These are phyloP conservation scores for Nymphalis urticae DNA, from an alignment of 2,888 invertebrate species.

Conservation along the genomic window DNA sequence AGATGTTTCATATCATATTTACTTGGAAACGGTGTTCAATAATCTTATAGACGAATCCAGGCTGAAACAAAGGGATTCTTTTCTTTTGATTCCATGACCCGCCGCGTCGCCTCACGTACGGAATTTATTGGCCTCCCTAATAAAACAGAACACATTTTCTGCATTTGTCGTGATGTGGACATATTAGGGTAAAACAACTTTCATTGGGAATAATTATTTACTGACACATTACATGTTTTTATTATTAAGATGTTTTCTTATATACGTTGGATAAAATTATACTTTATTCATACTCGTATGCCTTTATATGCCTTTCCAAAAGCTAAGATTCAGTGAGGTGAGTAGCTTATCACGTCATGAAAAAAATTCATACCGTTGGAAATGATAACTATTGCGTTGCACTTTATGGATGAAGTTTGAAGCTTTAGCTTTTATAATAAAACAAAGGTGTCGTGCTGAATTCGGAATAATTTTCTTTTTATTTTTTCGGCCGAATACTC, in stretches of 20 bases:
- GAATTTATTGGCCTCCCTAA: constrained; percentile 73
- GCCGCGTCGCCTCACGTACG: constrained; percentile 64
- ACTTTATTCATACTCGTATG: too few relatives aligned
- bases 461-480: too few relatives aligned
- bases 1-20: constrained; percentile 6
- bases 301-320: too few relatives aligned
- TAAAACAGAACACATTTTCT: constrained; percentile 75
- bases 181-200: constrained; percentile 2
- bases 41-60: constrained; percentile 6
- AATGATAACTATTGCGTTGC: too few relatives aligned
- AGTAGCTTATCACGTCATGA: too few relatives aligned
- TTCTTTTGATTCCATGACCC: constrained; percentile 56
- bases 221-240: background rate
- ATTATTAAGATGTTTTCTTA: background rate
- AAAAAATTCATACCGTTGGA: too few relatives aligned
- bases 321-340: too few relatives aligned
- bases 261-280: background rate
- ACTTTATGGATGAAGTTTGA: too few relatives aligned
- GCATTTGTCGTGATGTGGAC: constrained; percentile 38
- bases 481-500: background rate
- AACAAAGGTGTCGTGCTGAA: too few relatives aligned
- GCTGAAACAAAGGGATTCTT: constrained; percentile 47
- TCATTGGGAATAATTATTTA: constrained; percentile 11
- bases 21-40: background rate
- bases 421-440: too few relatives aligned